Percentiles rank a stretch among this genome's conserved stretches.
Evolutionary conservation across 2,888 invertebrate genomes (phyloP).

Genomic region (Spilarctia lutea): DNA sequence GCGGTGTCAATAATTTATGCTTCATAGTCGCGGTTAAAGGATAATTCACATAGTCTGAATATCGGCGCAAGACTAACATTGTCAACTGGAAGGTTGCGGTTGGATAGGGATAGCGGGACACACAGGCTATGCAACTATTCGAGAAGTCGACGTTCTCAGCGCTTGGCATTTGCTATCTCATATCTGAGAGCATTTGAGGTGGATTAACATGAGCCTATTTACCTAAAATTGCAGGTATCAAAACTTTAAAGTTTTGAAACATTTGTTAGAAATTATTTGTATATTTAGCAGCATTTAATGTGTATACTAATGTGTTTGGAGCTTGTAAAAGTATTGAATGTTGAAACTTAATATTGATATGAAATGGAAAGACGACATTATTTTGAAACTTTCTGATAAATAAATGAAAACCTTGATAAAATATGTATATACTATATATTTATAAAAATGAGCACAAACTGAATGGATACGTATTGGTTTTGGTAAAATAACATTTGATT

Average conservation of each 20-base stretch:
- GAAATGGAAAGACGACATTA: neutral
- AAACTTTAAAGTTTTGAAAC: slow-evolving; percentile 5
- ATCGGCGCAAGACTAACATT: slow-evolving; percentile 68
- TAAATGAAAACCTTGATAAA: neutral
- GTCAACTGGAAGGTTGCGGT: slow-evolving; percentile 68
- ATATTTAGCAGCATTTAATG: no score
- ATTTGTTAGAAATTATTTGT: no score
- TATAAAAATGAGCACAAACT: neutral
- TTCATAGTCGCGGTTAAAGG: slow-evolving; percentile 64
- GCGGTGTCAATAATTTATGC: slow-evolving; percentile 72
- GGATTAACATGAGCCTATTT: slow-evolving; percentile 18
- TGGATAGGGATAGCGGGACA: slow-evolving; percentile 54
- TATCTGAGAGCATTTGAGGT: slow-evolving; percentile 38
- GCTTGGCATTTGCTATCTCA: slow-evolving; percentile 49
- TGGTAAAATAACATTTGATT: neutral
- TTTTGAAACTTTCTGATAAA: neutral
- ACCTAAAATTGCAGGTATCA: slow-evolving; percentile 16
- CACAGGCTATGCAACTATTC: slow-evolving; percentile 70
- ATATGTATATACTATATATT: neutral
- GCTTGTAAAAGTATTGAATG: no score
- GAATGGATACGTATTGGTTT: neutral
- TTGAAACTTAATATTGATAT: neutral
- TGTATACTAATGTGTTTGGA: no score
- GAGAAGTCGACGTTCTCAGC: slow-evolving; percentile 52
- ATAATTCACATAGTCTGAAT: slow-evolving; percentile 75